Conservation (phyloP, 2,888 invertebrate species). For the Chelonus formosanus region DNA sequence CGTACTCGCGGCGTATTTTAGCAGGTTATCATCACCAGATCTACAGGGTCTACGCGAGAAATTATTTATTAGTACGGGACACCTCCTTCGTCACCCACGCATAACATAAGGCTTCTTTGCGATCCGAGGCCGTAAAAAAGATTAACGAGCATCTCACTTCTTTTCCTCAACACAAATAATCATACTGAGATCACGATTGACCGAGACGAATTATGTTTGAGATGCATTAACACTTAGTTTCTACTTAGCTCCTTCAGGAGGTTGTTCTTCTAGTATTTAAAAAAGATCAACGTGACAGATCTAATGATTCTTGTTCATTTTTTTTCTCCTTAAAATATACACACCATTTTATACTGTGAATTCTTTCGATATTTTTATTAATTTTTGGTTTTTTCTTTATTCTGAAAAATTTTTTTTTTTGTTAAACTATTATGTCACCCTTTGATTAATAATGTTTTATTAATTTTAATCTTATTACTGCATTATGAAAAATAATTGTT, state of each 20-base stretch:
- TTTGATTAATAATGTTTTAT: neutral
- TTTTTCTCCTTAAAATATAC: too few species aligned
- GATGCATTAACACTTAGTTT: too few species aligned
- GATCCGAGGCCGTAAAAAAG: constrained; percentile 57
- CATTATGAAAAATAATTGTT: too few species aligned
- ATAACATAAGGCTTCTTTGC: constrained; percentile 37
- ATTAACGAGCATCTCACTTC: constrained; percentile 53
- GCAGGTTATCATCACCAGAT: constrained; percentile 64
- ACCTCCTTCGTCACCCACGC: constrained; percentile 58
- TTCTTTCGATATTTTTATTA: too few species aligned
- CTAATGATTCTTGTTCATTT: too few species aligned
- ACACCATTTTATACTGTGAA: too few species aligned
- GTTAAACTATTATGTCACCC: neutral
- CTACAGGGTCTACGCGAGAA: constrained; percentile 63
- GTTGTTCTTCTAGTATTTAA: too few species aligned
- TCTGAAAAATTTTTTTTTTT: too few species aligned
- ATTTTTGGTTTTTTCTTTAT: too few species aligned
- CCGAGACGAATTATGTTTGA: neutral
- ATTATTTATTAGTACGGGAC: constrained; percentile 64
- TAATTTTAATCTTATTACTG: constrained; percentile 4
- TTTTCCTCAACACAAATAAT: neutral
- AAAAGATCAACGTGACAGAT: too few species aligned
- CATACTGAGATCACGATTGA: constrained; percentile 12
- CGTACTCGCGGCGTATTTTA: constrained; percentile 60
- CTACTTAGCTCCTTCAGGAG: too few species aligned